Evolutionary conservation across 1,140 invertebrate species (phyloP).

Genomic region (Hylaeus anthracinus): DNA sequence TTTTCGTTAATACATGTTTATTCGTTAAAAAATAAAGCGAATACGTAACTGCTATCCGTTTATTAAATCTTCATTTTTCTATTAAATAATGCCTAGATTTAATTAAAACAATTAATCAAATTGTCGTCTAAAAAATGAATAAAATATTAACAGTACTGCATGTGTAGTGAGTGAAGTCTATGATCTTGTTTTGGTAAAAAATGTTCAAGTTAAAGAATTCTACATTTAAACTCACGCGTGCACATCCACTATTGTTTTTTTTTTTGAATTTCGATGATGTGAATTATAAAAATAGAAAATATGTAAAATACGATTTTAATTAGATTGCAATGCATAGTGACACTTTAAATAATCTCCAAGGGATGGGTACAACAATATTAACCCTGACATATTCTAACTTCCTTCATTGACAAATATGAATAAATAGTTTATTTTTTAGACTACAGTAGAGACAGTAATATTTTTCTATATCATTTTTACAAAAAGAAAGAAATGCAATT

Average conservation of each 20-base stretch:
- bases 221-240: conserved; percentile 8
- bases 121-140: conserved; percentile 9
- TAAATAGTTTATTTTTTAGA: conserved; percentile 55
- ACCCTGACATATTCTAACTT: conserved; percentile 19
- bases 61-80: conserved; percentile 19
- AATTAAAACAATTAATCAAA: conserved; percentile 43
- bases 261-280: conserved; percentile 36
- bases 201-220: background rate
- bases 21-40: background rate
- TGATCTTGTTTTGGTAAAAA: conserved; percentile 4
- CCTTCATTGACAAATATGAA: conserved; percentile 44
- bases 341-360: conserved; percentile 26
- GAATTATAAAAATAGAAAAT: conserved; percentile 59
- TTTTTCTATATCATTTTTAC: conserved; percentile 18
- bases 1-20: background rate
- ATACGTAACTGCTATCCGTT: conserved; percentile 9
- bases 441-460: conserved; percentile 40
- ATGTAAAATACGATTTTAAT: conserved; percentile 41
- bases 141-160: conserved; percentile 4
- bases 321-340: conserved; percentile 38
- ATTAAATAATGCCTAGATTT: conserved; percentile 39
- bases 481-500: conserved; percentile 43
- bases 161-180: background rate
- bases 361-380: conserved; percentile 33
- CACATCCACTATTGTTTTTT: background rate